These are phyloP conservation scores for Lepilemur ruficaudatus DNA, from an alignment of 2,797 vertebrate genomes.

Conservation along the genomic window DNA sequence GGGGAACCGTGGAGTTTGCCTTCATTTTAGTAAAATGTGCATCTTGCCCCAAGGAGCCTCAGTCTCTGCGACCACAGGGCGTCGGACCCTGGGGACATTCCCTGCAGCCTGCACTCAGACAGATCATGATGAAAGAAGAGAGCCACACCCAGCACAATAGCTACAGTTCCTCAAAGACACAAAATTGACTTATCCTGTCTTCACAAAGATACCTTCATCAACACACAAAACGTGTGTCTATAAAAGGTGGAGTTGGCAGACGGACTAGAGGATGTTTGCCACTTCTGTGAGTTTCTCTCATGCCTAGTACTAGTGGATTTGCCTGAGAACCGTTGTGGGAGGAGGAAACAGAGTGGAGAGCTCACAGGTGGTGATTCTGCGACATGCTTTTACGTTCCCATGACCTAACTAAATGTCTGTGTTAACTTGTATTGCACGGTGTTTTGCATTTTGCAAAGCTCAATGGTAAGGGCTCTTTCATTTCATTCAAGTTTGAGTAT, in stretches of 20 bases:
- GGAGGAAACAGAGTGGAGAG: rapidly evolving
- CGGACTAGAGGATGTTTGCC: too few species aligned
- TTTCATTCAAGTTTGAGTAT: neutral
- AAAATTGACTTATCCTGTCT: rapidly evolving
- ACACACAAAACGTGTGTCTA: rapidly evolving
- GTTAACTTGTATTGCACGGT: rapidly evolving
- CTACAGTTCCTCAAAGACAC: neutral
- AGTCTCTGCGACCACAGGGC: rapidly evolving
- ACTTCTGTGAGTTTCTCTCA: neutral
- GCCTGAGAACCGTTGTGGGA: neutral
- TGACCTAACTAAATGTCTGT: neutral
- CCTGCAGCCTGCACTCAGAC: neutral
- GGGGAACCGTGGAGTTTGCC: rapidly evolving
- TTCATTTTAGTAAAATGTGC: too few species aligned
- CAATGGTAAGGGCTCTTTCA: too few species aligned
- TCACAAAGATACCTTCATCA: neutral
- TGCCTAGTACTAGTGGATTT: too few species aligned
- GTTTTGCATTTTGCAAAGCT: neutral
- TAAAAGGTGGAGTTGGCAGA: neutral
- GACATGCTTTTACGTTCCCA: rapidly evolving
- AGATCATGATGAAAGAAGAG: neutral
- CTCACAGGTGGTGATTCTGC: rapidly evolving
- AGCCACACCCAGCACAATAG: rapidly evolving
- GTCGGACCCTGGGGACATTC: neutral
- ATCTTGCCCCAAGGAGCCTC: neutral